Base-by-base conservation (phyloP, 1,140 invertebrate genomes). In the Vanessa tameamea region DNA sequence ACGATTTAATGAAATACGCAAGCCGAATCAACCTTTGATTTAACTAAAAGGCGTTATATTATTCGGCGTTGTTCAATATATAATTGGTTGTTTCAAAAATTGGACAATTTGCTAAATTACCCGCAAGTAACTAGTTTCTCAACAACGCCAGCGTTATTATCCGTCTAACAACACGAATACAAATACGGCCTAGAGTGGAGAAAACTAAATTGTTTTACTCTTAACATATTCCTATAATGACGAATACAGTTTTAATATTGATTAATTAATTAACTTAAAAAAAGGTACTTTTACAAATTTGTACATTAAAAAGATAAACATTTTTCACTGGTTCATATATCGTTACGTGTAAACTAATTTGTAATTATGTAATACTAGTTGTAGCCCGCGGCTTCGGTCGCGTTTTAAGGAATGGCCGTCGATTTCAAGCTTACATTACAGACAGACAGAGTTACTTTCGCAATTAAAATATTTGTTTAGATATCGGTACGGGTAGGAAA, bases 51-150 rank as follows among this genome's bases (percentile, higher is more conserved):
- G 57, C 63, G 63, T 64, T n/a, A 66, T 48, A 68, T 16, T 31
- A 69, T 69, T 61, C 53, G 53, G 31, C 31, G 66, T 69, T 59
- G 68, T 69, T 69, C 68, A 63, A 69, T 47, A 61, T 69, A 69
- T 69, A 69, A 69, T 61, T 61, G 68, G 68, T 69, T n/a, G 64
- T 68, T 72, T 64, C 64, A 72, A 71, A 72, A 76, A 76, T 70
- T 67, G 69, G 71, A 68, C 72, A 78, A 78, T 78, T 74, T 78
- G 72, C 72, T 72, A 76, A 72, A 76, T 76, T 69, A 69, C 68
- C 68, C 43, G 53, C 68, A 61, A 61, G 68, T 69, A 69, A 61
- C 68, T 15, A 53, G 55, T 77, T 77, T 77, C 75, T 43, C 67
- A 77, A 9, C 37, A 43, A 73, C 66, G 63, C 59, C 64, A 53